A percentile compares a stretch with the other conserved stretches of the same genome.
phyloP scores from a whole-genome alignment of 2,888 invertebrate genomes.

The Clepsis dumicolana region DNA sequence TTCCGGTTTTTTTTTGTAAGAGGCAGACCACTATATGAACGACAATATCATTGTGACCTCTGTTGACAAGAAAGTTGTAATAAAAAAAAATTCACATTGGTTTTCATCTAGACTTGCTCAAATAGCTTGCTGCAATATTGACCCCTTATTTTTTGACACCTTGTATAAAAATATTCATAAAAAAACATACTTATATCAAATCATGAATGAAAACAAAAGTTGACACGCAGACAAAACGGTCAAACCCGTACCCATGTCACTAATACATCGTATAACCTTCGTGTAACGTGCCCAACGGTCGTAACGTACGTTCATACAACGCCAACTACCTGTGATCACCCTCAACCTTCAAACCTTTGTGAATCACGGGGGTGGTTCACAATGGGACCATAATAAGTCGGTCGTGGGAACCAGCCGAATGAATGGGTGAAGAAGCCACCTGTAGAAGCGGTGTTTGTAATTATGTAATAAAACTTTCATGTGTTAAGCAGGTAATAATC shows the following conservation, averaged over 20 bases:
- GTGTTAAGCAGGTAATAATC: constrained; percentile 8
- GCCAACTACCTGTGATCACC: constrained; percentile 76
- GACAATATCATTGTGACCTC: too few relatives aligned
- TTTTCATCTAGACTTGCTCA: too few relatives aligned
- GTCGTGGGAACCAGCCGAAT: constrained; percentile 75
- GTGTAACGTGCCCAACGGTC: constrained; percentile 59
- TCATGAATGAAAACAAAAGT: neutral
- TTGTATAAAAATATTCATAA: too few relatives aligned
- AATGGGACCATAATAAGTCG: constrained; percentile 63
- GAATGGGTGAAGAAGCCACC: constrained; percentile 70
- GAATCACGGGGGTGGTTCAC: constrained; percentile 68
- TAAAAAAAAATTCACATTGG: too few relatives aligned
- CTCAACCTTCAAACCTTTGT: constrained; percentile 70
- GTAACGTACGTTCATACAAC: constrained; percentile 64
- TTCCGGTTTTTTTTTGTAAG: too few relatives aligned
- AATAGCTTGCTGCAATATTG: too few relatives aligned
- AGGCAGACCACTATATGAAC: too few relatives aligned
- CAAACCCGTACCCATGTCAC: neutral
- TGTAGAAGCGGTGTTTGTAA: constrained; percentile 57
- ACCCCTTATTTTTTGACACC: too few relatives aligned
- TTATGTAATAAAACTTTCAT: constrained; percentile 29
- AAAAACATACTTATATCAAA: neutral
- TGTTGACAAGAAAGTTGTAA: too few relatives aligned
- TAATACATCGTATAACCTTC: neutral
- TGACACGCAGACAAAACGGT: neutral